Base-by-base conservation (phyloP, 2,113 vertebrate species). In the Gambusia holbrooki region DNA sequence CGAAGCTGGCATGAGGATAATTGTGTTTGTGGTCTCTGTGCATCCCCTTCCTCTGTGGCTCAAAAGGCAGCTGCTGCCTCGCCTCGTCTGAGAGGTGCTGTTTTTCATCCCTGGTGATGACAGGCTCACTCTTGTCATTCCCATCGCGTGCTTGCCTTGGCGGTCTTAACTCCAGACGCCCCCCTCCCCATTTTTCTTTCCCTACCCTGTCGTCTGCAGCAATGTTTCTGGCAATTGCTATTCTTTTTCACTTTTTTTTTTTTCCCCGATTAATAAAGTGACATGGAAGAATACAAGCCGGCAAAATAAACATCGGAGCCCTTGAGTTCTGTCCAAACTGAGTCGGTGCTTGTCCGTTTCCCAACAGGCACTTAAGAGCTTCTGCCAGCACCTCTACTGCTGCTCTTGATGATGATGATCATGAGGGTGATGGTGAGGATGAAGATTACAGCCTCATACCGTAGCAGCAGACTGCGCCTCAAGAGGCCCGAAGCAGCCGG, bases 1-100 rank as follows among this genome's bases (percentile, higher is more conserved):
- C 85, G 86, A 89, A 90, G 90, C 87, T 91, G 88, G 85, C 88
- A 67, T 83, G 81, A 74, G 76, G 83, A 92, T 92, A 93, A 93
- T 93, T 90, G 85, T 72, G 76, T 91, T 88, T 89, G 87, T 86
- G 89, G 74, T 84, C 79, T 77, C 79, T 35, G 80, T 35, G 79
- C 74, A 79, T 88, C 85, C 83, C 74, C 68, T 79, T 88, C 79
- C 86, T 82, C 51, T 58, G 73, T 82, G 73, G 81, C 79, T 67
- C 71, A 66, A 78, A 73, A 85, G 84, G 85, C 86, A 45, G 78
- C 82, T 77, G 71, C 84, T 61, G 81, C 88, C 85, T 87, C 87
- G 74, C 83, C 86, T 89, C 68, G 69, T 90, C 84, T 91, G 75
- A 91, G 86, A 90, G 91, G 77, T 77, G 89, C 87, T 76, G 85